Conservation (phyloP, 1,140 invertebrate species). For the Pseudomyrmex sp. region DNA sequence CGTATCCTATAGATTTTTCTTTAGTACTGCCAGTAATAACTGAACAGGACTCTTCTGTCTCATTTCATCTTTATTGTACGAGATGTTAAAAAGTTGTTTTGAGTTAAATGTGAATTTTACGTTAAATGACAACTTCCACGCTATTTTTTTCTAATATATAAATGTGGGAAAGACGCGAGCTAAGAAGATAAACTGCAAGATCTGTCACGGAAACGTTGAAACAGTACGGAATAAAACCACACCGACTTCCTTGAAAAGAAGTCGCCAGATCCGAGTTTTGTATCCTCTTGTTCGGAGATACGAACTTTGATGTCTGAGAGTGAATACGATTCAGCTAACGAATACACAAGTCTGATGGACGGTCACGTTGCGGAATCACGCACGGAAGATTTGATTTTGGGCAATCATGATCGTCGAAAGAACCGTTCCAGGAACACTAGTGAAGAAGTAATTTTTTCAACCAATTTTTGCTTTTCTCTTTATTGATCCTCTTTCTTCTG, state of each 20-base stretch:
- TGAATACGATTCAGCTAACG: conserved; percentile 86
- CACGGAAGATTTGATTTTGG: conserved; percentile 77
- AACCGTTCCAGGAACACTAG: conserved; percentile 77
- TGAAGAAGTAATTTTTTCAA: conserved; percentile 74
- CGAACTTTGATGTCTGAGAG: conserved; percentile 83
- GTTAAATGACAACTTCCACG: not conserved
- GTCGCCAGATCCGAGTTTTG: conserved; percentile 8
- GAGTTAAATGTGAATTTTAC: too few relatives aligned
- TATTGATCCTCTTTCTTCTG: not conserved
- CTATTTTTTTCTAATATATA: not conserved
- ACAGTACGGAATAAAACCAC: not conserved
- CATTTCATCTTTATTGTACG: too few relatives aligned
- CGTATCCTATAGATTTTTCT: too few relatives aligned
- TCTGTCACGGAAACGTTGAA: not conserved
- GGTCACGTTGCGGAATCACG: conserved; percentile 89
- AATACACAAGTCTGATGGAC: conserved; percentile 92
- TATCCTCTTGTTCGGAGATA: conserved; percentile 25
- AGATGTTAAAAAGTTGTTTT: too few relatives aligned
- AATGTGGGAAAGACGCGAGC: not conserved
- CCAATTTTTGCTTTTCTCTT: not conserved
- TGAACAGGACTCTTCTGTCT: too few relatives aligned
- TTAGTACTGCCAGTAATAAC: too few relatives aligned
- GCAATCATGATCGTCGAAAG: conserved; percentile 78
- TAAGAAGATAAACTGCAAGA: not conserved
- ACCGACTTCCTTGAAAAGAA: not conserved